Base-by-base conservation (phyloP, 2,113 vertebrate species). In the Antennarius striatus region DNA sequence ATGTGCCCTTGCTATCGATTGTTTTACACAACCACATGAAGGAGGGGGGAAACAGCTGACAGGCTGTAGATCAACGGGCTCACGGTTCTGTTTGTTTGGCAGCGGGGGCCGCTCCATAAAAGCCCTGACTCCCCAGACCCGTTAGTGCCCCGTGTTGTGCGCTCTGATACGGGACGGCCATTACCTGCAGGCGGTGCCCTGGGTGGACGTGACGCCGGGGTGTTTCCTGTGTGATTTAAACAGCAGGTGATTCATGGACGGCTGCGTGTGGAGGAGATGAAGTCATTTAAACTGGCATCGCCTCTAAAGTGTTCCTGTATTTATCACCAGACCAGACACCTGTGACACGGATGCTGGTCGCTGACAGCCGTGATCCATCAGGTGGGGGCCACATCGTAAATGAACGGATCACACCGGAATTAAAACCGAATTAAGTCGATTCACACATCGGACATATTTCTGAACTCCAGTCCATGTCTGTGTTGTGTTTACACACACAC, bases 1-100 rank as follows among this genome's bases (percentile, higher is more conserved):
- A 91, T 87, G 89, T 85, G 86, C 83, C 86, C 87, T 90, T 86
- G 79, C 77, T 86, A 90, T 90, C 88, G 90, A 91, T 90, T 87
- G 90, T 90, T 89, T 80, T 86, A 87, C 87, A 84, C 80, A 61
- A 78, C 48, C 57, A 30, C 29, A 12, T 53, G 17, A 30, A n/a
- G 57, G 66, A 63, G 71, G 51, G 57, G 66, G 67, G 79, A 77
- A 79, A 71, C 70, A 45, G 81, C 70, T 15, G 73, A 66, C 70
- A 56, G 86, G 86, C 85, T 66, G 79, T 91, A 90, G 80, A 87
- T 91, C 90, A 90, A 75, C 82, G 60, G 79, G 80, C 77, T 17
- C 74, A 85, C 50, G 81, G 80, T 86, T 82, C 81, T 86, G 70
- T 85, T 88, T 86, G 84, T 88, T 88, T 87, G 89, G 85, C 87